Evolutionary conservation across 2,888 invertebrate species (phyloP), one percentile per base, ranked within the genome.

Genomic region (Caenorhabditis sp.): DNA sequence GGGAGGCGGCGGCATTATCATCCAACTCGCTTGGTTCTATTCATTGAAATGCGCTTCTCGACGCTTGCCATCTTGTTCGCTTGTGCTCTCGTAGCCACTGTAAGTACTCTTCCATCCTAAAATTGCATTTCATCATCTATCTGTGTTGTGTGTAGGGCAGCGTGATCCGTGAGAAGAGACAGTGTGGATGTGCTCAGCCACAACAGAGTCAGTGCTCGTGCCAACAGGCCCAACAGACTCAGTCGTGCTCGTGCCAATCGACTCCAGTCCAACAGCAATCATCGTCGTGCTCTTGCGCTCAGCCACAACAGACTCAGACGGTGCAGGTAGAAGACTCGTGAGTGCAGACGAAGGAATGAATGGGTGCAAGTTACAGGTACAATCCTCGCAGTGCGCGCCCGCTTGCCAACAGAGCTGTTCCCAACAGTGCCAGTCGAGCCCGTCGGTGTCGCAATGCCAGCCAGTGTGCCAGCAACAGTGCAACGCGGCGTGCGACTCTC

Each of bases 131-230:
- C n/a, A n/a, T n/a, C 13, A 13, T 9, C 8, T 43, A 43, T 3
- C 24, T 17, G 8, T 4, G 11, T 43, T 22, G 13, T 30, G 32
- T 81, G 37, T 56, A 80, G 80, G 80, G 71, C 62, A 82, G 71
- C 50, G 82, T 82, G n/a, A 59, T 82, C 30, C 73, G 82, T 52
- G 82, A 82, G 45, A 82, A 82, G 71, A 78, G 82, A 74, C 82
- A 82, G 48, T 82, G 82, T 72, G 82, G 82, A 55, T 82, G 82
- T 73, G 76, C 74, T 27, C 74, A 62, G 26, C 78, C 55, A 53
- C 65, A 66, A 45, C 73, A 70, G 61, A 46, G 52, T n/a, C 78
- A 78, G 46, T 81, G 81, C 63, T 78, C 78, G 13, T 81, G 81
- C 53, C 68, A 66, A 52, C 72, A 72, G 35, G 76, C 70, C 39